Percentiles rank a stretch among this genome's conserved stretches.
Evolutionary conservation across 1,140 invertebrate genomes (phyloP).

Genomic region (Macrobrachium rosenbergii): DNA sequence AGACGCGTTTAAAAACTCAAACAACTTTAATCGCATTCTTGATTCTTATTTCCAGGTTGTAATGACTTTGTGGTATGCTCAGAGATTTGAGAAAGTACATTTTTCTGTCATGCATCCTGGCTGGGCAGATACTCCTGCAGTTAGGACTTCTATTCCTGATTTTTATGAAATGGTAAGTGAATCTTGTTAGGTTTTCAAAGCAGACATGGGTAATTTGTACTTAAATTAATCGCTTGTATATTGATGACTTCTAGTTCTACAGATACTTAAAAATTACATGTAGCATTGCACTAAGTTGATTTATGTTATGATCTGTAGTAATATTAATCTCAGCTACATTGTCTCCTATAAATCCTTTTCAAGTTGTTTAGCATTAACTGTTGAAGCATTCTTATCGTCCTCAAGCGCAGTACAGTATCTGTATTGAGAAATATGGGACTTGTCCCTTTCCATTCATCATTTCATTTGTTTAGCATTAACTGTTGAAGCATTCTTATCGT

Average conservation of each 20-base stretch:
- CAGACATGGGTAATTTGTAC: background rate
- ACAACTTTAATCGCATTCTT: background rate
- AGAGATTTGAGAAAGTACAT: slow-evolving; percentile 71
- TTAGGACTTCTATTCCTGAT: slow-evolving; percentile 71
- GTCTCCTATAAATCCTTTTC: no score
- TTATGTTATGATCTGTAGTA: no score
- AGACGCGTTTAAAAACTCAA: background rate
- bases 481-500: no score
- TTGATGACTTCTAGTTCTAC: background rate
- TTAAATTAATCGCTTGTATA: background rate
- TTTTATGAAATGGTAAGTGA: slow-evolving; percentile 70
- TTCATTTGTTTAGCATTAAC: no score
- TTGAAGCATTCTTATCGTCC: no score
- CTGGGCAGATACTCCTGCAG: slow-evolving; percentile 74
- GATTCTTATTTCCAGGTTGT: slow-evolving; percentile 63
- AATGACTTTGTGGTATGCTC: slow-evolving; percentile 72
- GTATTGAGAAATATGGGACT: no score
- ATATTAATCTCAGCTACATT: no score
- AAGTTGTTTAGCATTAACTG: no score
- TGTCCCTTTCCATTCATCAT: no score
- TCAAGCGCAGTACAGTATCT: no score
- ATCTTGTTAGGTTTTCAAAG: background rate
- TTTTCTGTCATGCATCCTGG: slow-evolving; percentile 74
- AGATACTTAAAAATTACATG: background rate
- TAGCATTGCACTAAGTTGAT: no score